Percentiles rank a stretch among this genome's conserved stretches.
Evolutionary conservation across 2,113 vertebrate genomes (phyloP).

Genomic region (Psammodynastes pulverulentus): DNA sequence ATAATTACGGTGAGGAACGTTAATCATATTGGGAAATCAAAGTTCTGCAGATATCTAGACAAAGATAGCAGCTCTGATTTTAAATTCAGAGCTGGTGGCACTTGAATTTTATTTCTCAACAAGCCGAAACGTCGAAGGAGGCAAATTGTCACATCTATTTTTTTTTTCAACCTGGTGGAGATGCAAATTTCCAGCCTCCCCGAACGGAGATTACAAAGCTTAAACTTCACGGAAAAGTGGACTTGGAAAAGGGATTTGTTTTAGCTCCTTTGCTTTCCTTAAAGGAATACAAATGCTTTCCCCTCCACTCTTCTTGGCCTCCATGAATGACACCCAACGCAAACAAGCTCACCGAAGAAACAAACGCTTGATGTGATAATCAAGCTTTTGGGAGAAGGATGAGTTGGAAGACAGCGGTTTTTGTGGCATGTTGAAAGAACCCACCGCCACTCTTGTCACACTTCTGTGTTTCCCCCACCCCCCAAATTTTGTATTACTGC

Average conservation of each 20-base stretch:
- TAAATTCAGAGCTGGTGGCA: neutral
- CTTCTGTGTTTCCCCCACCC: conserved; percentile 39
- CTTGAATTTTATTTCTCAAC: neutral
- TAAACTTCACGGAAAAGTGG: neutral
- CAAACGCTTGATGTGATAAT: conserved; percentile 49
- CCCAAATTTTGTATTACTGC: conserved; percentile 31
- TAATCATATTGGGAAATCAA: neutral
- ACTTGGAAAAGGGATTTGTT: neutral
- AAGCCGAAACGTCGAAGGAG: neutral
- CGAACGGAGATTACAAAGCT: neutral
- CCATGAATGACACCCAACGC: conserved; percentile 34
- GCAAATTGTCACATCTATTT: neutral
- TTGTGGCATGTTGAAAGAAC: conserved; percentile 43
- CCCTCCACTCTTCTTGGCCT: conserved; percentile 49
- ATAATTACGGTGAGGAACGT: neutral
- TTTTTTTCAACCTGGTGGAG: neutral
- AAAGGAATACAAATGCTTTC: conserved; percentile 26
- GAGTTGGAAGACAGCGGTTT: conserved; percentile 26
- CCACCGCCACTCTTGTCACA: conserved; percentile 21
- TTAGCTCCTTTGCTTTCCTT: conserved; percentile 1
- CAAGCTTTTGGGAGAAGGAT: conserved; percentile 44
- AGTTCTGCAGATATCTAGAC: neutral
- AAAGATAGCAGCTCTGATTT: neutral
- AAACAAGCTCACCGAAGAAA: conserved; percentile 52
- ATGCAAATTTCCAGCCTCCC: neutral